Percentiles rank a stretch among this genome's conserved stretches.
Evolutionary conservation across 2,113 vertebrate species (phyloP).

Genomic region (Hemicordylus capensis): DNA sequence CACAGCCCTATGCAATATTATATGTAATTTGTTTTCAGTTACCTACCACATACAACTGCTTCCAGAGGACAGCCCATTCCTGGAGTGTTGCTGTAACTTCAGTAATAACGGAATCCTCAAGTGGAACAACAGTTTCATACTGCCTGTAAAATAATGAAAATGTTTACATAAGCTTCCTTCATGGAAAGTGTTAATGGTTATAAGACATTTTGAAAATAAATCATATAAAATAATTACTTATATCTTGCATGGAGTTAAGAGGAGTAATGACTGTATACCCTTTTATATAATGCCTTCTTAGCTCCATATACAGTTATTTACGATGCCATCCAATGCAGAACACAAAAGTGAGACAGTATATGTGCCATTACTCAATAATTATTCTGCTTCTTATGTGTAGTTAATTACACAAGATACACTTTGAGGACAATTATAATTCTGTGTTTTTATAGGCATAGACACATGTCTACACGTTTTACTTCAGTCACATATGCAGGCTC

Average conservation of each 20-base stretch:
- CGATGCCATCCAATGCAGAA: not conserved
- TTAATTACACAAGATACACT: not conserved
- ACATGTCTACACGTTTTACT: not conserved
- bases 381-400: not conserved
- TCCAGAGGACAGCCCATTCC: slow-evolving; percentile 96
- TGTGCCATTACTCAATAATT: not conserved
- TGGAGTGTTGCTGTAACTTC: slow-evolving; percentile 94
- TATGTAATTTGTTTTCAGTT: not conserved
- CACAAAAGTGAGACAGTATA: not conserved
- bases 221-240: not conserved
- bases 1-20: no score
- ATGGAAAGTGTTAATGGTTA: not conserved
- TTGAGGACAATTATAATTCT: not conserved
- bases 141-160: slow-evolving; percentile 75
- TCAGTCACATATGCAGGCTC: no score
- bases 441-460: not conserved
- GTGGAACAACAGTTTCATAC: slow-evolving; percentile 90
- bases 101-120: slow-evolving; percentile 91
- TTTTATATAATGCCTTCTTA: not conserved
- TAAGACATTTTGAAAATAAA: not conserved
- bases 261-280: not conserved
- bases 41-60: slow-evolving; percentile 97
- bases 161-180: not conserved
- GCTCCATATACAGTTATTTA: not conserved
- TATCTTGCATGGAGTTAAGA: not conserved